Percentiles rank a stretch among this genome's conserved stretches.
These are phyloP conservation scores for Drosophila funebris DNA, from an alignment of 1,140 invertebrate genomes.

Conservation along the genomic window DNA sequence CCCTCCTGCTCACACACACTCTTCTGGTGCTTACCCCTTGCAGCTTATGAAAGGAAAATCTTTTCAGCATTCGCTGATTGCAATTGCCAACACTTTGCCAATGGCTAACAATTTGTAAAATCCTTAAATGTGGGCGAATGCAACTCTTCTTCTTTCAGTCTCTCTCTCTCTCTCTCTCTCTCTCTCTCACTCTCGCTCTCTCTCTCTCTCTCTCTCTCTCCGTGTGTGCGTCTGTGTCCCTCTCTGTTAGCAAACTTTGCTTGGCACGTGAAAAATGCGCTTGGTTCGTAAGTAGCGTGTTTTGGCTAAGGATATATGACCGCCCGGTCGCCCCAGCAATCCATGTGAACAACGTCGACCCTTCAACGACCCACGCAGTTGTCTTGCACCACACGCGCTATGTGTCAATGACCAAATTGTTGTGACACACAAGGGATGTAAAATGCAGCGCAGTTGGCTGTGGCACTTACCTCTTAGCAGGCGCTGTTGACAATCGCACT, in stretches of 20 bases:
- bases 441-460: background rate
- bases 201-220: too few species aligned
- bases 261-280: slow-evolving; percentile 31
- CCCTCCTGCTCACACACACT: too few species aligned
- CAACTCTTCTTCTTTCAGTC: background rate
- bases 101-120: slow-evolving; percentile 28
- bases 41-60: background rate
- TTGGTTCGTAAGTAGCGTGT: slow-evolving; percentile 12
- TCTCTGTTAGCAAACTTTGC: slow-evolving; percentile 2
- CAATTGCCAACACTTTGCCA: slow-evolving; percentile 3
- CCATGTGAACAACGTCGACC: background rate
- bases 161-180: background rate
- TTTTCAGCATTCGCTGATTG: slow-evolving; percentile 24
- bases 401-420: slow-evolving; percentile 47
- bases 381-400: background rate
- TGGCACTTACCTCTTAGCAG: background rate
- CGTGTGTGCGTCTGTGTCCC: background rate
- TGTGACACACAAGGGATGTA: slow-evolving; percentile 9
- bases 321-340: background rate
- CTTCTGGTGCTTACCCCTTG: background rate
- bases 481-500: background rate
- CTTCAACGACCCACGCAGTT: background rate
- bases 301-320: slow-evolving; percentile 15
- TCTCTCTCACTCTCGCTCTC: background rate
- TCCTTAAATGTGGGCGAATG: background rate